Base-by-base conservation (phyloP, 2,888 invertebrate genomes). In the Aleiodes leptofemur region DNA sequence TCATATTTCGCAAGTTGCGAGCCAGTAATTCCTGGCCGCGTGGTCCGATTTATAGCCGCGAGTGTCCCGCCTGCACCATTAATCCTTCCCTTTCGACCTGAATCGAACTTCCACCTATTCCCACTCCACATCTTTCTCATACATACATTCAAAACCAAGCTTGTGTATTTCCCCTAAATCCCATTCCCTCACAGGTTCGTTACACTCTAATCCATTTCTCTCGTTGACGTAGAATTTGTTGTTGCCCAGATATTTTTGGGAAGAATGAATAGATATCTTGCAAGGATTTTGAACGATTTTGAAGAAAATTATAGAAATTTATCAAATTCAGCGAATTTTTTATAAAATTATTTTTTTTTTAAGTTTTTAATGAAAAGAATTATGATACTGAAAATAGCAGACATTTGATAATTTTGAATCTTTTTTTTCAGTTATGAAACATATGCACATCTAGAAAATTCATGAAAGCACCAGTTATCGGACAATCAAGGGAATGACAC, bases 1-100 rank as follows among this genome's bases (percentile, higher is more conserved):
- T 91, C 91, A 91, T 91, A 91, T 91, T 91, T 91, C 90, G 91
- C 90, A 91, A 91, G 90, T 91, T 91, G 91, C 91, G 90, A 90
- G 91, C 90, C 90, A 90, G 91, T 91, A 91, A 91, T 91, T 91
- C 91, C 91, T 91, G 90, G 90, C 90, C 89, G 90, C 82, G 84
- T 82, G 84, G 76, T 69, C 66, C 90, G 91, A 91, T 91, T 91
- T 91, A 91, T 91, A 90, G 90, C 90, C 87, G 86, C 87, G 89
- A 84, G 89, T 90, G 90, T 91, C 91, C 91, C 91, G 90, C 90
- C 90, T 88, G 90, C 87, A 84, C 90, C 88, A 89, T 89, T 89
- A 89, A 90, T 89, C 89, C 88, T 88, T 88, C 84, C 85, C 85
- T 85, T 86, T 86, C 85, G 86, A 83, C 83, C 84, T 84, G 84